Evolutionary conservation across 2,797 vertebrate genomes (phyloP).

Genomic region (Lepidocolaptes lacrymiger): DNA sequence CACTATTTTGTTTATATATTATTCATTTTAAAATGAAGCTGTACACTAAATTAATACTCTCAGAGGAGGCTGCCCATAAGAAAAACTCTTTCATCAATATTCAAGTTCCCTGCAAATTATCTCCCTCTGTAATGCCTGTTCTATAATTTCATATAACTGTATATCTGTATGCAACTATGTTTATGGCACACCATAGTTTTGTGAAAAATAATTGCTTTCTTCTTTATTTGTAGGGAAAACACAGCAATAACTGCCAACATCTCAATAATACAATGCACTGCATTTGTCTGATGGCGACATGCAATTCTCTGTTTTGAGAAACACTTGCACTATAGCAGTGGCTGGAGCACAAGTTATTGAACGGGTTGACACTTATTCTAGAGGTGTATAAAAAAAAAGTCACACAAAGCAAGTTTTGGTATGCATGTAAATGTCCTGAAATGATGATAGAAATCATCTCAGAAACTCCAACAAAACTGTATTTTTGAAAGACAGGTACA

Average conservation of each 20-base stretch:
- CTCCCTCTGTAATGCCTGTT: not conserved
- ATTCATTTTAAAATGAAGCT: slow-evolving; percentile 42
- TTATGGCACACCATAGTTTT: not conserved
- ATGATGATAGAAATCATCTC: not conserved
- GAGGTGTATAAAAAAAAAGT: not conserved
- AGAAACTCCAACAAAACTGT: not conserved
- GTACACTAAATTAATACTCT: slow-evolving; percentile 11
- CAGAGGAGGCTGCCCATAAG: not conserved
- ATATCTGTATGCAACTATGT: not conserved
- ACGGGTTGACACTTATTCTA: not conserved
- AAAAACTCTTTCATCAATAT: not conserved
- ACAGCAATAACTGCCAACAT: not conserved
- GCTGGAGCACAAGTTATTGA: not conserved
- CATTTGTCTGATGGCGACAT: not conserved
- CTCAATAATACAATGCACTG: not conserved
- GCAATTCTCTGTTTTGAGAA: not conserved
- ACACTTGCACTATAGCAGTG: not conserved
- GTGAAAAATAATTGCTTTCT: not conserved
- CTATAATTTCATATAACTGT: not conserved
- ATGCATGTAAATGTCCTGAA: not conserved
- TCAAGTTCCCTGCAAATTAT: not conserved
- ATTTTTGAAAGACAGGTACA: not conserved
- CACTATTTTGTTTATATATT: slow-evolving; percentile 28
- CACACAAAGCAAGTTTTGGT: not conserved
- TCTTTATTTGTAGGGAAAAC: not conserved